These are phyloP conservation scores for Megalops cyprinoides DNA, from an alignment of 2,797 vertebrate species.

Conservation along the genomic window DNA sequence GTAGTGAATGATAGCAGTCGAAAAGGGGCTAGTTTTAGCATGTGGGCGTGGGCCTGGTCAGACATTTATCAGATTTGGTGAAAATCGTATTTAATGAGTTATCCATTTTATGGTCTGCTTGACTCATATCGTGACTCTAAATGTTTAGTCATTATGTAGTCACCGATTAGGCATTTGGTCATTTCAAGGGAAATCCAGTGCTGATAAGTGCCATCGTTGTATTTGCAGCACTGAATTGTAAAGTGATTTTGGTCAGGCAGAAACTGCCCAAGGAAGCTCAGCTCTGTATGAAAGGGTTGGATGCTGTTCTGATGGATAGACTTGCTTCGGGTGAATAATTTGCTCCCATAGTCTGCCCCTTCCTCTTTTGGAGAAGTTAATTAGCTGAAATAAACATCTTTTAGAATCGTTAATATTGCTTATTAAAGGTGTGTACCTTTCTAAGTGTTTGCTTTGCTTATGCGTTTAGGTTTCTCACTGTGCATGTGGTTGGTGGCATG, in stretches of 20 bases:
- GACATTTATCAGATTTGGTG: conserved; percentile 13
- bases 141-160: conserved; percentile 19
- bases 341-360: no score
- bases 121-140: conserved; percentile 19
- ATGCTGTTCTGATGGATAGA: not conserved
- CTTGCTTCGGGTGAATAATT: no score
- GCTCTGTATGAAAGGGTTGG: not conserved
- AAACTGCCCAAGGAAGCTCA: not conserved
- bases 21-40: conserved; percentile 16
- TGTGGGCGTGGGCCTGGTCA: conserved; percentile 33
- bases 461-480: not conserved
- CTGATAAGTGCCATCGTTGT: not conserved
- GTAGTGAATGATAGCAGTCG: not conserved
- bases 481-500: no score
- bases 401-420: no score
- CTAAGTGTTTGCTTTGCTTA: not conserved
- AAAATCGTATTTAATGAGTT: conserved; percentile 38
- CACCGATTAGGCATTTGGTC: not conserved
- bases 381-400: no score
- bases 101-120: conserved; percentile 41
- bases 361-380: no score
- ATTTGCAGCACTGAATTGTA: not conserved
- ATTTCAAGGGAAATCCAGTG: not conserved
- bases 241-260: not conserved
- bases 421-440: no score